A percentile compares a stretch with the other conserved stretches of the same genome.
These are phyloP conservation scores for Thalassaphorura encarpata DNA, from an alignment of 1,140 invertebrate species.

Conservation along the genomic window DNA sequence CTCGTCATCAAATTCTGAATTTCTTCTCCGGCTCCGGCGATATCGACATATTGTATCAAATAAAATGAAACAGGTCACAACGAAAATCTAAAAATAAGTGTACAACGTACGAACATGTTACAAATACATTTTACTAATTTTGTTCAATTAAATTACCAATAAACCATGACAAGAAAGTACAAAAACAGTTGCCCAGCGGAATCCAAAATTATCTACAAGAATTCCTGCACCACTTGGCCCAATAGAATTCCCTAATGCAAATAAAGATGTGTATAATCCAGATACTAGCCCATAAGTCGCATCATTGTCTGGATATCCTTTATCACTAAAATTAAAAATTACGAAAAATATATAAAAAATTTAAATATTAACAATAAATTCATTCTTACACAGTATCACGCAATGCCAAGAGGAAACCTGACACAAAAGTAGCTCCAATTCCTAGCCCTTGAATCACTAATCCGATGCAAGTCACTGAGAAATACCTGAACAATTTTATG, in stretches of 20 bases:
- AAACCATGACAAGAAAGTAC: too few species aligned
- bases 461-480: constrained; percentile 55
- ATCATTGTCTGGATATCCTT: constrained; percentile 65
- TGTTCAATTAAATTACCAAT: too few species aligned
- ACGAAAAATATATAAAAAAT: too few species aligned
- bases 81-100: too few species aligned
- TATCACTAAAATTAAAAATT: too few species aligned
- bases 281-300: constrained; percentile 60
- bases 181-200: background rate
- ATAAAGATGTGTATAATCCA: background rate
- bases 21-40: too few species aligned
- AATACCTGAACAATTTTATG: constrained; percentile 40
- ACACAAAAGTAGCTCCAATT: constrained; percentile 64
- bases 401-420: constrained; percentile 66
- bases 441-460: constrained; percentile 67
- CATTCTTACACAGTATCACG: constrained; percentile 56
- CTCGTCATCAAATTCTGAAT: too few species aligned
- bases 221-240: background rate
- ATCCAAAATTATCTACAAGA: background rate
- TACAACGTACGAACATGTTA: too few species aligned
- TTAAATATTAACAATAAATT: too few species aligned
- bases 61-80: too few species aligned
- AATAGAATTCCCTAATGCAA: background rate
- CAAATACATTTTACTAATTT: too few species aligned
- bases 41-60: too few species aligned